Evolutionary conservation across 2,888 invertebrate genomes (phyloP), one percentile per base, ranked within the genome.

Genomic region (Calliscelio sp.): DNA sequence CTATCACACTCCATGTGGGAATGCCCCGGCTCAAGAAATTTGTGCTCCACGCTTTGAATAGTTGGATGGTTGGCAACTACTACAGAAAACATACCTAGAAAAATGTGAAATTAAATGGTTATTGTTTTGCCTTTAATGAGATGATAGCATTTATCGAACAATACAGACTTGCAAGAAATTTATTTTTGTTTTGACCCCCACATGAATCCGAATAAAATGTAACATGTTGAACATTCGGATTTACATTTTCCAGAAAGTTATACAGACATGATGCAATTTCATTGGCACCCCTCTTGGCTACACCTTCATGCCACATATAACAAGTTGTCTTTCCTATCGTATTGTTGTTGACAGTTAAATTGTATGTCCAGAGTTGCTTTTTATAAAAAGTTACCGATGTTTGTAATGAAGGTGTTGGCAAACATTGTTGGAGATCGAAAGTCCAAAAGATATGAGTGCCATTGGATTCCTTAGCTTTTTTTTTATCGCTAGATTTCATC

Each of bases 351-450:
- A 90, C 81, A 14, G 88, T 89, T 10, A 90, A 14, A 88, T n/a
- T n/a, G n/a, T n/a, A n/a, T n/a, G n/a, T 89, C 87, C 87, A 89
- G 22, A 90, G 75, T 63, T 87, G 87, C 22, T 89, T 74, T 85
- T 89, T 89, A 71, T 91, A 90, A 86, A 89, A 90, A 8, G 86
- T 85, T 6, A 89, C 83, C 44, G 87, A 87, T 25, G 87, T 85
- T 44, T 84, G 55, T 18, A 90, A 61, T 59, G 85, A 49, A 8
- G 87, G 88, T 11, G 88, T 90, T 88, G 85, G 32, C 6, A 7
- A 10, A 32, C 32, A 32, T 10, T 32, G 32, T 32, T 32, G 32
- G 6, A 75, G 57, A 55, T 83, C 83, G 46, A 83, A 83, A 20
- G 83, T 20, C 16, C 41, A 71, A 18, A 66, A 24, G 11, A 68